Percentiles rank a stretch among this genome's conserved stretches.
These are phyloP conservation scores for Athalia rosae DNA, from an alignment of 2,888 invertebrate genomes.

Conservation along the genomic window DNA sequence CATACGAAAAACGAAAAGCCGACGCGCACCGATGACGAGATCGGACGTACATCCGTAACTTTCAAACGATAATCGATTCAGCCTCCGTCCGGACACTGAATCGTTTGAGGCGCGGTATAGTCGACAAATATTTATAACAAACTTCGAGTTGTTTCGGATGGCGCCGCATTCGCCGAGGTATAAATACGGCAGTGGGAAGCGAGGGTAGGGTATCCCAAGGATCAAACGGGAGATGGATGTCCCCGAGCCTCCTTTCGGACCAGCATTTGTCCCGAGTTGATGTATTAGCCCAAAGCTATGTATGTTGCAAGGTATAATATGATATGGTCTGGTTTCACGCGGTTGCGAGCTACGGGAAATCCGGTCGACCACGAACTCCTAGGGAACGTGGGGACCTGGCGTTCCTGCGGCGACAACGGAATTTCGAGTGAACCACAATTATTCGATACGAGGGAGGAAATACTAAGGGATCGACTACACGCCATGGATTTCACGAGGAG, in stretches of 20 bases:
- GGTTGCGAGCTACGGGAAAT: conserved; percentile 21
- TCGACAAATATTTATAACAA: not conserved
- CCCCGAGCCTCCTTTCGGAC: conserved; percentile 1
- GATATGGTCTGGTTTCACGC: conserved; percentile 14
- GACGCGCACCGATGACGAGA: too few species aligned
- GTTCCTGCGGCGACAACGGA: conserved; percentile 29
- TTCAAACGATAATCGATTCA: too few species aligned
- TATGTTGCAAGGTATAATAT: not conserved
- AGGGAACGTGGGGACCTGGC: conserved; percentile 28
- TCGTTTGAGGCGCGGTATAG: too few species aligned
- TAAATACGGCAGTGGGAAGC: not conserved
- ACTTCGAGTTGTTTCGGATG: not conserved
- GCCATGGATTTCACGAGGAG: too few species aligned
- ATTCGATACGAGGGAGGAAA: conserved; percentile 21
- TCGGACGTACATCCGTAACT: too few species aligned
- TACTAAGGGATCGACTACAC: not conserved
- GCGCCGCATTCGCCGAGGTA: not conserved
- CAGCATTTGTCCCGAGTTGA: conserved; percentile 23
- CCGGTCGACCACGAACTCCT: conserved; percentile 37
- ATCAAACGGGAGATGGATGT: conserved; percentile 28
- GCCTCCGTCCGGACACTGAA: too few species aligned
- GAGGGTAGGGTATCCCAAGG: not conserved
- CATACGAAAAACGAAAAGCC: too few species aligned
- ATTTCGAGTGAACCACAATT: conserved; percentile 33
- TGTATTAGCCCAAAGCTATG: conserved; percentile 21